phyloP scores from a whole-genome alignment of 1,140 invertebrate species.

The Mesaphorura yosii region DNA sequence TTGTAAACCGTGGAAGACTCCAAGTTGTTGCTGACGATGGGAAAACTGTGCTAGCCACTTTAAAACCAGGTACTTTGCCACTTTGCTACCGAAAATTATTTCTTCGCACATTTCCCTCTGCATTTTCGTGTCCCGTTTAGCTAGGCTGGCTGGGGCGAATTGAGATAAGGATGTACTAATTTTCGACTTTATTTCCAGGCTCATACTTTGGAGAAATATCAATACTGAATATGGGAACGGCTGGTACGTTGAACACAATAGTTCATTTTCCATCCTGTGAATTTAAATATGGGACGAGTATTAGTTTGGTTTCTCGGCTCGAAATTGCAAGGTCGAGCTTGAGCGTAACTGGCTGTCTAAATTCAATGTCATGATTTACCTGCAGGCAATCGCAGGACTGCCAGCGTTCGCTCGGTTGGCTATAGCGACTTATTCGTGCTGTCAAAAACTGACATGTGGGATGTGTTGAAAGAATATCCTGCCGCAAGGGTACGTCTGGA shows the following conservation, averaged over 20 bases:
- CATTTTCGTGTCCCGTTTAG: too few relatives aligned
- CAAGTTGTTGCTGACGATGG: conserved; percentile 96
- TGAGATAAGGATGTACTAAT: too few relatives aligned
- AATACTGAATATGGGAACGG: conserved; percentile 98
- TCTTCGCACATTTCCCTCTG: too few relatives aligned
- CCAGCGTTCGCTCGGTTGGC: conserved; percentile 89
- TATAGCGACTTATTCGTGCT: conserved; percentile 98
- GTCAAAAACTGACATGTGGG: conserved; percentile 99
- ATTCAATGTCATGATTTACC: neutral
- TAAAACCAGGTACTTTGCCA: too few relatives aligned
- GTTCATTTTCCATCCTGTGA: neutral
- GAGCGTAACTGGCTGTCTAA: neutral
- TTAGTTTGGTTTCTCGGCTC: neutral
- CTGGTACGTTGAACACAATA: conserved; percentile 61
- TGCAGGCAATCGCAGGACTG: conserved; percentile 85
- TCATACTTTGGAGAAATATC: conserved; percentile 99
- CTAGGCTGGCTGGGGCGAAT: too few relatives aligned
- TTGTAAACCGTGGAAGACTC: conserved; percentile 88
- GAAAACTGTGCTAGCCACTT: conserved; percentile 87
- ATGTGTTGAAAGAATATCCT: conserved; percentile 96
- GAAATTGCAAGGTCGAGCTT: neutral
- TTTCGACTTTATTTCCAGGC: conserved; percentile 88
- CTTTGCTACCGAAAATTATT: too few relatives aligned
- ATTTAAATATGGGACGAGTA: neutral
- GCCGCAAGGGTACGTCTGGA: conserved; percentile 90